Conservation (phyloP, 1,140 invertebrate species). For the Grapholita molesta region DNA sequence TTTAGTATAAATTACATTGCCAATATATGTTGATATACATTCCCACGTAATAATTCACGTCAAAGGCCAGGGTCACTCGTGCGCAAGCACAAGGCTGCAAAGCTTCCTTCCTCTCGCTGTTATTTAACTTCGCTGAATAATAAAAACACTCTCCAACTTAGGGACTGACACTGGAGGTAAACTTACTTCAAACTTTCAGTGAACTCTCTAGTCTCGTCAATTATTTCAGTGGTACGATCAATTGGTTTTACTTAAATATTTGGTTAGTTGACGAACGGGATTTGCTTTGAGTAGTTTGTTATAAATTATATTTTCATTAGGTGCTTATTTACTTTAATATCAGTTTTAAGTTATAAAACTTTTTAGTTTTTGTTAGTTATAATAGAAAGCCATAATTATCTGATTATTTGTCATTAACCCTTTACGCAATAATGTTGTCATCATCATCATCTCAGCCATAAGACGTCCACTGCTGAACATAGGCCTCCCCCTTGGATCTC, state of each 20-base stretch:
- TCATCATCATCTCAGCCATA: too few species aligned
- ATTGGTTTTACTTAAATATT: background rate
- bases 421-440: too few species aligned
- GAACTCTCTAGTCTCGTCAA: background rate
- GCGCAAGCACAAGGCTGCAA: slow-evolving; percentile 12
- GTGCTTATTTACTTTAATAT: too few species aligned
- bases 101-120: slow-evolving; percentile 11
- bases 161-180: background rate
- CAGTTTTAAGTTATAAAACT: too few species aligned
- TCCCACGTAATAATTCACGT: slow-evolving; percentile 9
- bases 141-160: background rate
- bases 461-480: too few species aligned
- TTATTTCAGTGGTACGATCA: background rate
- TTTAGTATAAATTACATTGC: background rate
- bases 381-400: too few species aligned
- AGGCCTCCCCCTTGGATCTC: too few species aligned
- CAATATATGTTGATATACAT: slow-evolving; percentile 5
- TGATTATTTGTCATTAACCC: too few species aligned
- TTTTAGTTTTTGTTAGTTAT: too few species aligned
- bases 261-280: background rate
- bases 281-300: too few species aligned
- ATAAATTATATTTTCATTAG: too few species aligned
- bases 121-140: slow-evolving; percentile 2
- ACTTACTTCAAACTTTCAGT: background rate
- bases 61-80: slow-evolving; percentile 7